phyloP scores from a whole-genome alignment of 2,888 invertebrate genomes.

The Dicyrtoma fusca region DNA sequence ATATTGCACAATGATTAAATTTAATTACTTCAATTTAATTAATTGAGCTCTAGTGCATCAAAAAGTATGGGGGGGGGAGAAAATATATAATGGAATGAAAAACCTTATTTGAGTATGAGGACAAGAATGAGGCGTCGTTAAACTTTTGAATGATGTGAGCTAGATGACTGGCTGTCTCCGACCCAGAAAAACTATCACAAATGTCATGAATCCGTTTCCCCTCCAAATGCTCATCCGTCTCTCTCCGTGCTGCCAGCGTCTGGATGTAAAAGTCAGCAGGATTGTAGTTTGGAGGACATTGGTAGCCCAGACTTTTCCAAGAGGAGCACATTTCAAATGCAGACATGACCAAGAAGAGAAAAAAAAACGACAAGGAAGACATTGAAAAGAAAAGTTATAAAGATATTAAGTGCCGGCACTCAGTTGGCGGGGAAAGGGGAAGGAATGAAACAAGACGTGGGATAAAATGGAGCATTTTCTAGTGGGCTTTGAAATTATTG shows the following conservation, averaged over 20 bases:
- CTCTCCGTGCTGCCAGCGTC: slow-evolving; percentile 63
- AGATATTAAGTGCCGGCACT: neutral
- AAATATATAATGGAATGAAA: neutral
- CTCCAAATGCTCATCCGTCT: slow-evolving; percentile 1
- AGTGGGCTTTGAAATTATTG: neutral
- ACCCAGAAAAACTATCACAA: slow-evolving; percentile 74
- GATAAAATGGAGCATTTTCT: too few species aligned
- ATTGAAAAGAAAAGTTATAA: neutral
- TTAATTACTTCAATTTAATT: too few species aligned
- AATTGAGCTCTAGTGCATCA: neutral
- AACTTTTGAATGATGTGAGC: neutral
- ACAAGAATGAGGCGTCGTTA: slow-evolving; percentile 16
- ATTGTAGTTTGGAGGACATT: slow-evolving; percentile 86
- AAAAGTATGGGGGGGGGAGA: neutral
- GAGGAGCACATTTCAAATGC: neutral
- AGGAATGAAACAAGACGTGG: neutral
- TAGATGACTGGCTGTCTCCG: slow-evolving; percentile 63
- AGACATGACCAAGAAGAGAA: neutral
- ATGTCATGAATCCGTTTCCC: slow-evolving; percentile 61
- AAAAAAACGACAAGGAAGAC: neutral
- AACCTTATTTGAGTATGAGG: slow-evolving; percentile 26
- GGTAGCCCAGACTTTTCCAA: slow-evolving; percentile 71
- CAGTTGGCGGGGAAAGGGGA: neutral
- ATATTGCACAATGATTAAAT: too few species aligned
- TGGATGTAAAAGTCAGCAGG: slow-evolving; percentile 93